Evolutionary conservation across 64 coral and sea anemone species (phyloP).

Genomic region (Astreopora myriophthalma): DNA sequence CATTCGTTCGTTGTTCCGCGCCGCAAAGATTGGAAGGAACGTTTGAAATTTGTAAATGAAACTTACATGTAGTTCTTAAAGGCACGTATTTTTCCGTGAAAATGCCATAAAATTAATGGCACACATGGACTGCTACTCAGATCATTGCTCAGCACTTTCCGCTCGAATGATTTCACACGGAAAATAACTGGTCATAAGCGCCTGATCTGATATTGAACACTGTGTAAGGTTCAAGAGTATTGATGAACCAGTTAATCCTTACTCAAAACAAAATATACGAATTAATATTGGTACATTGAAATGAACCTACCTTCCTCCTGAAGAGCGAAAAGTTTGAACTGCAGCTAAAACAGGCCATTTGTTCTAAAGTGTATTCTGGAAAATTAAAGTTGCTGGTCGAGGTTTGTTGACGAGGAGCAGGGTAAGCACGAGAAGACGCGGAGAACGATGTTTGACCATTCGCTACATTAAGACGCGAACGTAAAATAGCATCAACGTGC

Average conservation of each 20-base stretch:
- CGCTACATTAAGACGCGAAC: slow-evolving; percentile 64
- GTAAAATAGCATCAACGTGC: slow-evolving; percentile 73
- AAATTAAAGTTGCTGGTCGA: neutral
- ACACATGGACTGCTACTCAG: neutral
- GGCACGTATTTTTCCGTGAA: neutral
- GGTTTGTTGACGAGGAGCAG: neutral
- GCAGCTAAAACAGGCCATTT: slow-evolving; percentile 86
- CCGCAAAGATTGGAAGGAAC: no score
- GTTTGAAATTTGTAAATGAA: no score
- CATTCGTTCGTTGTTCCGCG: no score
- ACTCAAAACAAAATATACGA: no score
- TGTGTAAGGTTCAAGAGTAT: no score
- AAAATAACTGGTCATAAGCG: no score
- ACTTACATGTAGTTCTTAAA: no score
- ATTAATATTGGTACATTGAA: neutral
- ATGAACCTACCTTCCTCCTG: slow-evolving; percentile 66
- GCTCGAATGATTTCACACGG: neutral
- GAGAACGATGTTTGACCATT: neutral
- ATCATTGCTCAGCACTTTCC: neutral
- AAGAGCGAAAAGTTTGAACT: slow-evolving; percentile 75
- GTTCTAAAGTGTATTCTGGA: neutral
- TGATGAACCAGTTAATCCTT: no score
- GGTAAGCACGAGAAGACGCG: neutral
- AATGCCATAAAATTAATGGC: neutral
- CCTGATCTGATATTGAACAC: no score